These are phyloP conservation scores for Stegastes partitus DNA, from an alignment of 2,113 vertebrate species.

Conservation along the genomic window DNA sequence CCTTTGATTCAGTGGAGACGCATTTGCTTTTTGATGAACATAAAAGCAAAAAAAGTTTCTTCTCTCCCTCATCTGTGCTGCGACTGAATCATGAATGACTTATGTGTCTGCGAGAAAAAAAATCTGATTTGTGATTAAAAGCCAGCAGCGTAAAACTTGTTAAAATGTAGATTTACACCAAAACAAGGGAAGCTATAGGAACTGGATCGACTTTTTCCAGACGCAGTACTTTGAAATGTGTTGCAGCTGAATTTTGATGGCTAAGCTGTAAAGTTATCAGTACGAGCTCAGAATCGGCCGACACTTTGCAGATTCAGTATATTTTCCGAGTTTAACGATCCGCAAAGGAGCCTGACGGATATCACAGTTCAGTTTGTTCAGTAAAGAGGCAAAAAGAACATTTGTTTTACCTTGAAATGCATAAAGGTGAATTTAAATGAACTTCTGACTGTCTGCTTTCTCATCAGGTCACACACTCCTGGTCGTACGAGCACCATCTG, in stretches of 20 bases:
- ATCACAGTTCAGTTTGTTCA: not conserved
- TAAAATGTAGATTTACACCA: no score
- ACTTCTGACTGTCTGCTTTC: not conserved
- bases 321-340: not conserved
- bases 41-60: not conserved
- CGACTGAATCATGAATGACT: no score
- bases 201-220: no score
- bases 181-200: no score
- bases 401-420: not conserved
- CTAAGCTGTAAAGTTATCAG: no score
- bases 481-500: conserved; percentile 90
- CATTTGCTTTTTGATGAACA: not conserved
- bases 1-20: not conserved
- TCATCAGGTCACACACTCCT: conserved; percentile 91
- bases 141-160: no score
- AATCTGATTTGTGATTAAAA: no score
- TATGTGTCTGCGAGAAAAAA: no score
- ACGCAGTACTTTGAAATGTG: no score
- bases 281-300: no score
- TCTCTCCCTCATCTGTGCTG: no score
- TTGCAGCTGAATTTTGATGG: no score
- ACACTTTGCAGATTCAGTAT: not conserved
- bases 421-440: not conserved
- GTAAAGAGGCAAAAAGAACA: not conserved
- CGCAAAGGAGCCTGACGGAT: not conserved